Percentiles rank a stretch among this genome's conserved stretches.
These are phyloP conservation scores for Xestia xanthographa DNA, from an alignment of 2,888 invertebrate genomes.

Conservation along the genomic window DNA sequence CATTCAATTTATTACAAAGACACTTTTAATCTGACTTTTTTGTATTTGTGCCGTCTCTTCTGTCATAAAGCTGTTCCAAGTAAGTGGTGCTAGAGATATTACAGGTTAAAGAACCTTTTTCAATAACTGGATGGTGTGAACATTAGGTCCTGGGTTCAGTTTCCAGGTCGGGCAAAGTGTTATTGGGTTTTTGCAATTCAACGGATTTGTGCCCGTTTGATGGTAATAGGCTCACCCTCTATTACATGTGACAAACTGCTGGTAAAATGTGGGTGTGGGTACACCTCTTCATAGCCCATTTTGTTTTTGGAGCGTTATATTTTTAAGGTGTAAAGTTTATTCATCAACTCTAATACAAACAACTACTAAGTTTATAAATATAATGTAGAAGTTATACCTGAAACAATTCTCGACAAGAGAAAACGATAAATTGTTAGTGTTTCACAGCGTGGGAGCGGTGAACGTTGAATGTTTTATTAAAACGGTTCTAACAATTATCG, in stretches of 20 bases:
- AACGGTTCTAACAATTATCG: constrained; percentile 39
- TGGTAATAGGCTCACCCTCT: neutral
- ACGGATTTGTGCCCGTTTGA: neutral
- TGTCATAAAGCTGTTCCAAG: neutral
- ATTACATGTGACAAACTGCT: neutral
- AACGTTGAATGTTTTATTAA: constrained; percentile 49
- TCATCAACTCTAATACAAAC: neutral
- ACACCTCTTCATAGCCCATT: neutral
- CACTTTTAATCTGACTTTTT: neutral
- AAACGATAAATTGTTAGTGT: constrained; percentile 39
- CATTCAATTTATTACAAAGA: neutral
- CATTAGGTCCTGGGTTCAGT: neutral
- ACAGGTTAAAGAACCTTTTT: neutral
- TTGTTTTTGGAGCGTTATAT: neutral
- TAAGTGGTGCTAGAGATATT: neutral
- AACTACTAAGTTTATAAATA: neutral
- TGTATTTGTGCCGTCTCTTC: neutral
- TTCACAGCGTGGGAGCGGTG: constrained; percentile 35
- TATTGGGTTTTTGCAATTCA: neutral
- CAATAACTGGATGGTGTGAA: neutral
- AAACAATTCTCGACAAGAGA: constrained; percentile 10
- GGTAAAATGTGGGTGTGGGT: neutral
- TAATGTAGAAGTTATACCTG: neutral
- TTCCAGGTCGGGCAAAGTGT: neutral
- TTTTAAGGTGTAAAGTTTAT: neutral